Evolutionary conservation across 2,113 vertebrate genomes (phyloP), one percentile per base, ranked within the genome.

Genomic region (Hypomesus transpacificus): DNA sequence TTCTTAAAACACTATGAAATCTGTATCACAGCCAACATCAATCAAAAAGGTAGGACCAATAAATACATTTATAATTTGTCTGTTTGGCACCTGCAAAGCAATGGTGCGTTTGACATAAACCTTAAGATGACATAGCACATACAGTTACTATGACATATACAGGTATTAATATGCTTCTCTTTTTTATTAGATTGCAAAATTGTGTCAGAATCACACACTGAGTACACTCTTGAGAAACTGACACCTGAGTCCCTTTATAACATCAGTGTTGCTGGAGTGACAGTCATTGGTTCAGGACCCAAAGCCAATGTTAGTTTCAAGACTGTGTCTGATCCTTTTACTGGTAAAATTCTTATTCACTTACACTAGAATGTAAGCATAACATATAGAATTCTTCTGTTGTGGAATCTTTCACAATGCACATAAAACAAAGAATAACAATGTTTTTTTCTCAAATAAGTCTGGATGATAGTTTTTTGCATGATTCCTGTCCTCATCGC

Each of bases 1-100:
- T 88, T 91, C 70, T 80, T 91, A n/a, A 87, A 73, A 53, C 69
- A 88, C 74, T 92, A 92, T 73, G 28, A 22, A 2, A 76, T 93
- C 57, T 88, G 88, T 80, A 77, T 79, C 2, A 26, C 66, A 61
- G 77, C 75, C 69, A 39, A 78, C 17, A 68, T 3, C 9, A 56
- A 52, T 6, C 1, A 54, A 54, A 54, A 28, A 17, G 24, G 18
- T n/a, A 28, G 18, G 20, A 17, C 14, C 2, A 11, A 39, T 3
- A 26, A 39, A 46, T 0, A 14, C 3, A 61, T 61, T 17, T 28
- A 13, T 61, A 17, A 34, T 34, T 4, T 6, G 17, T 18, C 16
- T 51, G 20, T 34, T 16, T 61, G 39, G 39, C 39, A 46, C 39
- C 39, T 46, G 39, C 39, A 46, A 46, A 46, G 39, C 39, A 46